Percentiles rank a stretch among this genome's conserved stretches.
phyloP scores from a whole-genome alignment of 2,888 invertebrate species.

The Odontocolon sp. region DNA sequence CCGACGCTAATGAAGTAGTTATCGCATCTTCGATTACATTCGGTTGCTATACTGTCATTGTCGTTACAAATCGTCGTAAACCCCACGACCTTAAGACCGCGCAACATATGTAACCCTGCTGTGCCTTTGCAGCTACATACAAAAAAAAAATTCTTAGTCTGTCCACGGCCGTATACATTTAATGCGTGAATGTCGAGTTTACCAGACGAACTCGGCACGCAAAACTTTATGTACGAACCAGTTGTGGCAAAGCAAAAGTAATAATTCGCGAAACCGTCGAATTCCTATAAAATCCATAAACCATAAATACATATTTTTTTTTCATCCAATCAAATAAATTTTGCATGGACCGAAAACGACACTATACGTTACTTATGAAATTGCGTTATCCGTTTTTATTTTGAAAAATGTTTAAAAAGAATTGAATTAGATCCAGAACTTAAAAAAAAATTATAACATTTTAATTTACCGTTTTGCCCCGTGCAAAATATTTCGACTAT shows the following conservation, averaged over 20 bases:
- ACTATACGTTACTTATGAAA: no score
- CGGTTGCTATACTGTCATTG: conserved; percentile 42
- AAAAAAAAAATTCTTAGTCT: not conserved
- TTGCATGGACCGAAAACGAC: no score
- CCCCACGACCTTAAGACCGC: conserved; percentile 25
- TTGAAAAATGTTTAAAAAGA: no score
- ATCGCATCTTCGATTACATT: conserved; percentile 40
- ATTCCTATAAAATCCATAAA: not conserved
- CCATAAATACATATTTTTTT: not conserved
- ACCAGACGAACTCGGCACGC: not conserved
- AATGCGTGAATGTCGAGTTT: conserved; percentile 1
- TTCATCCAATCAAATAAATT: no score
- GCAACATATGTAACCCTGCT: not conserved
- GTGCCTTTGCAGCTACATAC: conserved; percentile 6
- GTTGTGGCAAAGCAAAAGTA: not conserved
- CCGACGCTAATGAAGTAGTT: conserved; percentile 44
- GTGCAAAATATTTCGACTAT: no score
- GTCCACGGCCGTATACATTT: not conserved
- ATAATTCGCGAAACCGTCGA: not conserved
- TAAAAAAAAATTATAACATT: no score
- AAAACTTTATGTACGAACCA: not conserved
- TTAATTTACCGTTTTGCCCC: no score
- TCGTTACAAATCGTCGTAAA: conserved; percentile 50
- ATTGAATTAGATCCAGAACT: no score
- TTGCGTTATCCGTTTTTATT: no score